Evolutionary conservation across 2,113 vertebrate genomes (phyloP).

Genomic region (Chionomys nivalis): DNA sequence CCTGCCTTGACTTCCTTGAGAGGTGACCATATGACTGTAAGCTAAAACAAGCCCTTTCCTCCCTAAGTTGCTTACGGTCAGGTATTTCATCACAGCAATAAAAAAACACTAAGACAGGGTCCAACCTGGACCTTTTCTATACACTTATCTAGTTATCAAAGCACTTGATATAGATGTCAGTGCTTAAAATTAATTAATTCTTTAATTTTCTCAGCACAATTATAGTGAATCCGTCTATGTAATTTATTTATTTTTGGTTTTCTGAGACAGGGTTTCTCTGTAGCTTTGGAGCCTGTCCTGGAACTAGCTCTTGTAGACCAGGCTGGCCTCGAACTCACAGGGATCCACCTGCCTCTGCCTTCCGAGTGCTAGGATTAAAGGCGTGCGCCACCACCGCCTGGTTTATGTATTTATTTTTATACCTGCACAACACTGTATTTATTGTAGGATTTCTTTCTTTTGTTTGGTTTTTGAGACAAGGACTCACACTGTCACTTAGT

Average conservation of each 20-base stretch:
- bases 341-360: too few relatives aligned
- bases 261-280: too few relatives aligned
- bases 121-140: not conserved
- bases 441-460: not conserved
- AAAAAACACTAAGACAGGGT: not conserved
- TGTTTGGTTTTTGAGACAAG: not conserved
- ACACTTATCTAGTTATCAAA: not conserved
- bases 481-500: not conserved
- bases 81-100: not conserved
- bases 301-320: too few relatives aligned
- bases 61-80: not conserved
- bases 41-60: not conserved
- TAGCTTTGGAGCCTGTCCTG: too few relatives aligned
- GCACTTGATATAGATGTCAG: not conserved
- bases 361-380: too few relatives aligned
- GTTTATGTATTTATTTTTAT: not conserved
- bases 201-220: not conserved
- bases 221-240: not conserved
- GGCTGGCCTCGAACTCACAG: too few relatives aligned
- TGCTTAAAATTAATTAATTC: not conserved
- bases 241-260: too few relatives aligned
- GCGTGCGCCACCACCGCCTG: too few relatives aligned
- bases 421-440: not conserved
- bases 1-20: not conserved
- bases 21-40: not conserved